A percentile compares a stretch with the other conserved stretches of the same genome.
Conservation (phyloP, 1,140 invertebrate genomes). For the Bombus fervidus region DNA sequence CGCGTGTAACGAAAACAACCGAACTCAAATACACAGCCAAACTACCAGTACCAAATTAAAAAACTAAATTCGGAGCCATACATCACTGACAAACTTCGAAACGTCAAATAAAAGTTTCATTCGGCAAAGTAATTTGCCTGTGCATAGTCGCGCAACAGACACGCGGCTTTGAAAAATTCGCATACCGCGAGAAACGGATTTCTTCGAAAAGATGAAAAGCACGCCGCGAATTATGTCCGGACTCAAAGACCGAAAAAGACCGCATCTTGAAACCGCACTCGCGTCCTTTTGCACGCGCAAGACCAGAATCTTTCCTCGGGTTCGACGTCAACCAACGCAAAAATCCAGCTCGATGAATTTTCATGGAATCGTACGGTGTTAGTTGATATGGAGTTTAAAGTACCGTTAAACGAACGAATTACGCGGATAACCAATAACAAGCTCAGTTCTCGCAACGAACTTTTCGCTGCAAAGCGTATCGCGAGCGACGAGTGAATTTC, state of each 20-base stretch:
- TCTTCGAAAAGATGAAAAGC: conserved; percentile 6
- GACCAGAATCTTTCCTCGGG: not conserved
- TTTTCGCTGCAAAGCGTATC: not conserved
- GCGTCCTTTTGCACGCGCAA: conserved; percentile 10
- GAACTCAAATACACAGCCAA: not conserved
- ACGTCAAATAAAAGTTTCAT: conserved; percentile 7
- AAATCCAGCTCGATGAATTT: not conserved
- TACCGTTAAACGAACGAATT: conserved; percentile 5
- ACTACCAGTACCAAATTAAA: not conserved
- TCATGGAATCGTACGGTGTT: not conserved
- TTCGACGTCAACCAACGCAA: not conserved
- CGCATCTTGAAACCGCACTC: conserved; percentile 3
- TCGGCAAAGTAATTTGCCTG: not conserved
- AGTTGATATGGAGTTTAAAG: too few species aligned
- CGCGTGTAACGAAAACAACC: not conserved
- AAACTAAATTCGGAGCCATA: not conserved
- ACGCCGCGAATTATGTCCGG: conserved; percentile 10
- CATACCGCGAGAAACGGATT: not conserved
- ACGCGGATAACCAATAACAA: not conserved
- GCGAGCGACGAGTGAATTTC: too few species aligned
- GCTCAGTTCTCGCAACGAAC: not conserved
- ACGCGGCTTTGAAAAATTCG: not conserved
- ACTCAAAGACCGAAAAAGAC: conserved; percentile 3
- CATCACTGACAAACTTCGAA: not conserved
- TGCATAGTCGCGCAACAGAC: too few species aligned